Evolutionary conservation across 2,113 vertebrate species (phyloP).

Genomic region (Rhinopithecus roxellana): DNA sequence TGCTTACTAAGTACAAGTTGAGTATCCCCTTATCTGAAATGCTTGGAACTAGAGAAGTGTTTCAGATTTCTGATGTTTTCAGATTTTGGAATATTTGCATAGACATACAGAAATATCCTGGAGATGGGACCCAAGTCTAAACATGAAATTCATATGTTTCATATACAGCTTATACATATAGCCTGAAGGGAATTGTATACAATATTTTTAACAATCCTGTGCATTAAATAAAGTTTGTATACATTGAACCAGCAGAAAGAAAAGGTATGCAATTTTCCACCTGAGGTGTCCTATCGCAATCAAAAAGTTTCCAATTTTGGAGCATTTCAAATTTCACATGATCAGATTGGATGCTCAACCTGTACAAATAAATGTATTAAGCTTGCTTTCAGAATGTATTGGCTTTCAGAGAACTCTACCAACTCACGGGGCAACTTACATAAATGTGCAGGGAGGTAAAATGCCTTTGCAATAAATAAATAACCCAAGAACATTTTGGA

Average conservation of each 20-base stretch:
- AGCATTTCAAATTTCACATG: not conserved
- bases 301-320: not conserved
- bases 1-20: not conserved
- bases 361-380: not conserved
- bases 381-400: not conserved
- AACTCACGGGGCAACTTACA: not conserved
- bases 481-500: not conserved
- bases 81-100: not conserved
- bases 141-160: not conserved
- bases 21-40: not conserved
- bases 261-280: not conserved
- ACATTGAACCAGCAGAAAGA: not conserved
- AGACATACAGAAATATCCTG: not conserved
- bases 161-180: not conserved
- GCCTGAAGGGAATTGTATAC: not conserved
- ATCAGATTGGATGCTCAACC: not conserved
- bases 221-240: not conserved
- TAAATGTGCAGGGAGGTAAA: not conserved
- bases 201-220: not conserved
- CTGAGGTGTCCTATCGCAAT: not conserved
- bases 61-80: not conserved
- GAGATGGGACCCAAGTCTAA: not conserved
- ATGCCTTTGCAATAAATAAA: not conserved
- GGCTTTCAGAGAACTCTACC: not conserved
- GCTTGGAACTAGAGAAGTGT: not conserved